Evolutionary conservation across 2,113 vertebrate species (phyloP).

Genomic region (Motacilla tschutschensis): DNA sequence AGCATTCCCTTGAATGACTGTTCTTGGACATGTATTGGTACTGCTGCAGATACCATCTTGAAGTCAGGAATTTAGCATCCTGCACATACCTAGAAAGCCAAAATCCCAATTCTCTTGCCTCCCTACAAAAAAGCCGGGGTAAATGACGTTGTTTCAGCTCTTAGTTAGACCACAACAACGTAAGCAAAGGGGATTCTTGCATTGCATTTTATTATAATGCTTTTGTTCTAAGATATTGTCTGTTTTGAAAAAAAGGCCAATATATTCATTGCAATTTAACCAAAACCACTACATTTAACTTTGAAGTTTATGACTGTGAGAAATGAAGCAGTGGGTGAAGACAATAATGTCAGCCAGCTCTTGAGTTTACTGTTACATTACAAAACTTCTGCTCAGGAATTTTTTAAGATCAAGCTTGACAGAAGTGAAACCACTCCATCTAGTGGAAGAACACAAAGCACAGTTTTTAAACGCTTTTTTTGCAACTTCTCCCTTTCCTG

Average conservation of each 20-base stretch:
- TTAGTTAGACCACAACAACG: background rate
- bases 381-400: background rate
- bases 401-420: background rate
- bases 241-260: background rate
- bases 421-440: slow-evolving; percentile 42
- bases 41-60: background rate
- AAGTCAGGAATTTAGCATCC: background rate
- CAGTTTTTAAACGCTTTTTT: background rate
- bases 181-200: background rate
- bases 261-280: background rate
- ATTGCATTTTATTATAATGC: background rate
- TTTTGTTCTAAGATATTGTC: background rate
- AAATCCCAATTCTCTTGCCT: background rate
- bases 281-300: background rate
- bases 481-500: background rate
- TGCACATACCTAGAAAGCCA: background rate
- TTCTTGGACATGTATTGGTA: fast-evolving
- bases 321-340: slow-evolving; percentile 13
- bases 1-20: background rate
- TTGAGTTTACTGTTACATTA: background rate
- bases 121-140: background rate
- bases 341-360: background rate
- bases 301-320: background rate
- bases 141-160: background rate
- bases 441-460: slow-evolving; percentile 1